Conservation (phyloP, 2,888 invertebrate genomes). For the Hirtodrosophila trivittata region DNA sequence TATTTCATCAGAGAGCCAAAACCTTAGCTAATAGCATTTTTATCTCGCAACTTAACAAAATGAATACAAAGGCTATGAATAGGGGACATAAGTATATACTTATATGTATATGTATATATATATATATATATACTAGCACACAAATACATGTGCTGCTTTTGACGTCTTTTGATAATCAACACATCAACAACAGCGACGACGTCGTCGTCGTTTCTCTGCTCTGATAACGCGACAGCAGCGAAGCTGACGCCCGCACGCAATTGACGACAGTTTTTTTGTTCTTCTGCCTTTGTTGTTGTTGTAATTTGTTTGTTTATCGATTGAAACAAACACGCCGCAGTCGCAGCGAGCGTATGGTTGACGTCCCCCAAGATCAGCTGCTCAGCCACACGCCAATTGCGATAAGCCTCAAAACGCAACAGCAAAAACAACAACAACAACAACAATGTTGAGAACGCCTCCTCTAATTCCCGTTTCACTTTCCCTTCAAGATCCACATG, state of each 20-base stretch:
- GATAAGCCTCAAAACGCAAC: slow-evolving; percentile 27
- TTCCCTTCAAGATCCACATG: slow-evolving; percentile 31
- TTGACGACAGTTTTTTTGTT: slow-evolving; percentile 43
- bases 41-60: slow-evolving; percentile 43
- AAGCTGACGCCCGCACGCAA: slow-evolving; percentile 49
- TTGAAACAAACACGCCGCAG: slow-evolving; percentile 53
- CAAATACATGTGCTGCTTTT: slow-evolving; percentile 35
- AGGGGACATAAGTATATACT: slow-evolving; percentile 7
- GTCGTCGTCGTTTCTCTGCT: slow-evolving; percentile 11
- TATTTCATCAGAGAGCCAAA: slow-evolving; percentile 42
- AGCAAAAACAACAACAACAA: slow-evolving; percentile 15
- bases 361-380: slow-evolving; percentile 59
- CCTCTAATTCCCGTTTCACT: slow-evolving; percentile 15
- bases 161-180: slow-evolving; percentile 63
- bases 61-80: slow-evolving; percentile 28
- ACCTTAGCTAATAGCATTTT: slow-evolving; percentile 44
- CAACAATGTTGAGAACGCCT: slow-evolving; percentile 9
- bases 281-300: slow-evolving; percentile 25
- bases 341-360: slow-evolving; percentile 11
- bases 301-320: slow-evolving; percentile 59
- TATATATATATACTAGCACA: slow-evolving; percentile 2
- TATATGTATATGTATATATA: background rate
- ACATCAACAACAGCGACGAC: slow-evolving; percentile 37
- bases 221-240: slow-evolving; percentile 43
- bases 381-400: slow-evolving; percentile 17